Evolutionary conservation across 2,113 vertebrate genomes (phyloP).

Genomic region (Halichoerus grypus): DNA sequence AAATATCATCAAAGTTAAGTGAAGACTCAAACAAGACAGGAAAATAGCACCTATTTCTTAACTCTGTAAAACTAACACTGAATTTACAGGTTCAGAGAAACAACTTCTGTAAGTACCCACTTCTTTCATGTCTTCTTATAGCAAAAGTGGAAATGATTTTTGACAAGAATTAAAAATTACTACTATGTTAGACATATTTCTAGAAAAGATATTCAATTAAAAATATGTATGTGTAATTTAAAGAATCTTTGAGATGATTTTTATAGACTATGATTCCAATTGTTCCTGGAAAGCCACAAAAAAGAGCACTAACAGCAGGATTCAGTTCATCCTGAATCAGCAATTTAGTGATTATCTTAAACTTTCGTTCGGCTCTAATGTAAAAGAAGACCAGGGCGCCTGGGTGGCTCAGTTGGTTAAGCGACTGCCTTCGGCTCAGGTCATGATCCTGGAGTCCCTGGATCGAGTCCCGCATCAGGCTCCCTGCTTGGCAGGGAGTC

Average conservation of each 20-base stretch:
- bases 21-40: not conserved
- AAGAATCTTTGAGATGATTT: conserved; percentile 2
- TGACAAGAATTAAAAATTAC: not conserved
- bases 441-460: too few species aligned
- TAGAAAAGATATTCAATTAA: not conserved
- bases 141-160: conserved; percentile 24
- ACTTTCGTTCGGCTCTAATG: not conserved
- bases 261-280: not conserved
- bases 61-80: conserved; percentile 34
- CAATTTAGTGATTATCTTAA: not conserved
- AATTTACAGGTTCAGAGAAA: conserved; percentile 28
- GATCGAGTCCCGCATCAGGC: too few species aligned
- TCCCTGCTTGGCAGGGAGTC: too few species aligned
- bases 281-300: not conserved
- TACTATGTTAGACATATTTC: conserved; percentile 7
- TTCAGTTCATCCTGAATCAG: not conserved
- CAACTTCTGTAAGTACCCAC: not conserved
- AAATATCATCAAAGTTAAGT: conserved; percentile 50
- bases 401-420: too few species aligned
- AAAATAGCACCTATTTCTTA: conserved; percentile 36
- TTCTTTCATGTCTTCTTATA: not conserved
- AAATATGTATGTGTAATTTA: not conserved
- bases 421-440: too few species aligned
- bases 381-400: not conserved
- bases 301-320: not conserved